Evolutionary conservation across 2,888 invertebrate genomes (phyloP).

Genomic region (Ophion ventricosus): DNA sequence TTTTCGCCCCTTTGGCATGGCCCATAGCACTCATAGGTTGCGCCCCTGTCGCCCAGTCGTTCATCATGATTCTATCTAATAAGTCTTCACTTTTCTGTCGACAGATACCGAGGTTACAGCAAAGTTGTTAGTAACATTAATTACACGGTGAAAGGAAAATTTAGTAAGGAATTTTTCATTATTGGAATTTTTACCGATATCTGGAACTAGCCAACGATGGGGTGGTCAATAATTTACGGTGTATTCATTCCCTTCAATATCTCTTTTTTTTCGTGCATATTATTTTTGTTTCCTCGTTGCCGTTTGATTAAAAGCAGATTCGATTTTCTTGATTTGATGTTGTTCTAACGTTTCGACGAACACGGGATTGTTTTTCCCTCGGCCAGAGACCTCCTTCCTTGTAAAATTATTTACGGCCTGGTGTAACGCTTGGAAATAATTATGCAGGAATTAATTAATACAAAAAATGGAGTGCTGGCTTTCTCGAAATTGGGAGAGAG

Average conservation of each 20-base stretch:
- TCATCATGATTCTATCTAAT: conserved; percentile 78
- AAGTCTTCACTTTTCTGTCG: conserved; percentile 73
- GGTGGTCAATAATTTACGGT: conserved; percentile 48
- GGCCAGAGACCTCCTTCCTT: no score
- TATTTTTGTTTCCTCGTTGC: neutral
- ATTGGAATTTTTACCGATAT: conserved; percentile 56
- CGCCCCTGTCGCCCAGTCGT: conserved; percentile 73
- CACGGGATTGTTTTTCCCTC: no score
- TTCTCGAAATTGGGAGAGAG: neutral
- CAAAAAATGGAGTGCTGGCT: neutral
- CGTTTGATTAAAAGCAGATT: conserved; percentile 47
- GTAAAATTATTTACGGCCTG: no score
- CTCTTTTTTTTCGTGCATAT: neutral
- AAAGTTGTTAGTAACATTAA: conserved; percentile 71
- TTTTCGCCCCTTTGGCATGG: conserved; percentile 18
- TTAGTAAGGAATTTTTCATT: conserved; percentile 58
- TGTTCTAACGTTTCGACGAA: neutral
- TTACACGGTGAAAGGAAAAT: conserved; percentile 63
- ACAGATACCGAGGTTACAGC: neutral
- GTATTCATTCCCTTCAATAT: conserved; percentile 20
- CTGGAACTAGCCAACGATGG: neutral
- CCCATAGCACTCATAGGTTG: neutral
- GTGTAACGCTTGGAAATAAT: no score
- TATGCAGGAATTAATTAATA: no score
- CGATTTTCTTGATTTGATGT: neutral